These are phyloP conservation scores for Hydropotes inermis DNA, from an alignment of 2,113 vertebrate genomes.

Conservation along the genomic window DNA sequence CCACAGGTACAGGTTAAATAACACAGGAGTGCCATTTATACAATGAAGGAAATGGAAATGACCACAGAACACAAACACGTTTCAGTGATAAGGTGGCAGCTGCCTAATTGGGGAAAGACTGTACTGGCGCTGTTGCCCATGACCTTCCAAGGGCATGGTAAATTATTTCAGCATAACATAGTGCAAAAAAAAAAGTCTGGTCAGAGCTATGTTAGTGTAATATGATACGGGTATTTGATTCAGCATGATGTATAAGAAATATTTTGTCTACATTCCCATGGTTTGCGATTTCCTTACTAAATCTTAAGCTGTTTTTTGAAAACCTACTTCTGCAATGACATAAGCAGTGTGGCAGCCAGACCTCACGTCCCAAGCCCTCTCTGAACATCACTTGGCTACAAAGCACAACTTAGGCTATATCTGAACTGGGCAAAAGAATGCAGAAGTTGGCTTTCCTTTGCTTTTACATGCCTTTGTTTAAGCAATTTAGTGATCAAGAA, in stretches of 20 bases:
- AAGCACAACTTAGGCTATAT: neutral
- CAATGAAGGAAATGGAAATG: constrained; percentile 65
- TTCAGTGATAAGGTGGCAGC: constrained; percentile 63
- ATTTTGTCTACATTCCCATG: constrained; percentile 43
- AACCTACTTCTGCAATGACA: constrained; percentile 42
- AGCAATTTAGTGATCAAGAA: neutral
- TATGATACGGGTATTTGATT: neutral
- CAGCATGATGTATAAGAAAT: neutral
- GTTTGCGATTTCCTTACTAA: constrained; percentile 50
- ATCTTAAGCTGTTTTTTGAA: constrained; percentile 31
- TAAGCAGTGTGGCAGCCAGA: constrained; percentile 49
- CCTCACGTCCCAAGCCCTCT: neutral
- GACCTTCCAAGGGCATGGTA: constrained; percentile 42
- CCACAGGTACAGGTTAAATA: constrained; percentile 12
- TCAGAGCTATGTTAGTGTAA: neutral
- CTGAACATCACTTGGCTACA: neutral
- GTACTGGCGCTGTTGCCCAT: neutral
- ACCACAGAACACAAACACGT: constrained; percentile 62
- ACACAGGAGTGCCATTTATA: constrained; percentile 15
- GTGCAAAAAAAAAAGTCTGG: neutral
- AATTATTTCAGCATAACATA: constrained; percentile 28
- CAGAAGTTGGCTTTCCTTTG: neutral
- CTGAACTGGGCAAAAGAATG: constrained; percentile 14
- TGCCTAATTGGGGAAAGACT: constrained; percentile 62
- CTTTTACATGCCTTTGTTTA: neutral